A percentile compares a stretch with the other conserved stretches of the same genome.
phyloP scores from a whole-genome alignment of 2,888 invertebrate species.

The Argyresthia goedartella region DNA sequence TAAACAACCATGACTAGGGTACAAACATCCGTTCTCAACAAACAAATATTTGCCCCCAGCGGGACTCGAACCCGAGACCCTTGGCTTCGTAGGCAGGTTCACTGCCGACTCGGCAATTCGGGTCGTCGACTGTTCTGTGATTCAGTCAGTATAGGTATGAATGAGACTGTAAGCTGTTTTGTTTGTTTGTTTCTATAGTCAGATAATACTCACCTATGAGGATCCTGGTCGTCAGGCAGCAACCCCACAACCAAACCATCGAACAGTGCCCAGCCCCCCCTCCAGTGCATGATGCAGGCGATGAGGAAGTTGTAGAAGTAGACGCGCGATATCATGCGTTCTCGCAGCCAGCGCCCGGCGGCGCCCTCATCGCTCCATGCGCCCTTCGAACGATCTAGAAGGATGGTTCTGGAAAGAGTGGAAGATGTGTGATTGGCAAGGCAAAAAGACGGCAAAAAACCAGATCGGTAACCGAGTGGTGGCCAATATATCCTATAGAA shows the following conservation, averaged over 20 bases:
- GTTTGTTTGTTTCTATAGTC: too few species aligned
- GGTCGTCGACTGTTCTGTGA: too few species aligned
- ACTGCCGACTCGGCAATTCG: too few species aligned
- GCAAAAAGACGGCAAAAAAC: background rate
- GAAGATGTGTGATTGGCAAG: background rate
- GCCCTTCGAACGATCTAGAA: slow-evolving; percentile 36
- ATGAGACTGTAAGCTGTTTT: too few species aligned
- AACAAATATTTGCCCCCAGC: too few species aligned
- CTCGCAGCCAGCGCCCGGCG: slow-evolving; percentile 37
- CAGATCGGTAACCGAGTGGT: background rate
- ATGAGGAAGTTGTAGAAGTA: slow-evolving; percentile 83
- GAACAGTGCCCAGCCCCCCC: slow-evolving; percentile 84
- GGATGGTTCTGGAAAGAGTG: slow-evolving; percentile 27
- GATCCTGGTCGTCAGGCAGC: slow-evolving; percentile 28
- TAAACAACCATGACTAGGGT: too few species aligned
- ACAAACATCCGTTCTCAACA: too few species aligned
- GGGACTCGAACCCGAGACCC: too few species aligned
- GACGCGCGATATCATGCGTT: slow-evolving; percentile 69
- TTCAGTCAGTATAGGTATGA: too few species aligned
- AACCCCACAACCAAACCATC: slow-evolving; percentile 73
- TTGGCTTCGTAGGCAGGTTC: too few species aligned
- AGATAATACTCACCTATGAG: slow-evolving; percentile 39
- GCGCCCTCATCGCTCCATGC: slow-evolving; percentile 34
- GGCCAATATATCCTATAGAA: background rate
- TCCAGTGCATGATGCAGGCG: slow-evolving; percentile 88